phyloP scores from a whole-genome alignment of 1,140 invertebrate species.

The Papilio machaon region DNA sequence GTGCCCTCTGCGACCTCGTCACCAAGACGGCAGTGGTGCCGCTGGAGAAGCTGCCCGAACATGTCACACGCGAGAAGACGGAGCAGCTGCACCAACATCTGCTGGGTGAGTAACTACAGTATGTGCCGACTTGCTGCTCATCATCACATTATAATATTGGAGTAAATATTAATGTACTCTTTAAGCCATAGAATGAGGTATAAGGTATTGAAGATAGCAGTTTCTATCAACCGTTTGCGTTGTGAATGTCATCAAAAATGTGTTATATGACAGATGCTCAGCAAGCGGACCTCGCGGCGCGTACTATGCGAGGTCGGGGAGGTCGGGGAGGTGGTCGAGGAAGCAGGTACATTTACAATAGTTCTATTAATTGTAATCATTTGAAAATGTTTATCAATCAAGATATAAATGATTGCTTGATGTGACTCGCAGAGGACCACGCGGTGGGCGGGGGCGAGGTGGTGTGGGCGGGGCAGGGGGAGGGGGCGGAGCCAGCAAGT shows the following conservation, averaged over 20 bases:
- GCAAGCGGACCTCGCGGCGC: conserved; percentile 38
- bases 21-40: conserved; percentile 71
- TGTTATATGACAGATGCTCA: conserved; percentile 47
- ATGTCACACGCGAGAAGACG: conserved; percentile 65
- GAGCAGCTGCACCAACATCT: conserved; percentile 49
- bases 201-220: no score
- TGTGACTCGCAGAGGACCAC: conserved; percentile 36
- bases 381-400: background rate
- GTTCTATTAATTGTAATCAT: background rate
- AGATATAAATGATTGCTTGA: background rate
- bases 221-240: background rate
- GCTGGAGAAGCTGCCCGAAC: conserved; percentile 70
- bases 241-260: background rate
- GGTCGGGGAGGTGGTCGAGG: conserved; percentile 61
- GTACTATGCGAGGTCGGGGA: conserved; percentile 53
- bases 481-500: conserved; percentile 33
- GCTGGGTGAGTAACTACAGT: conserved; percentile 28
- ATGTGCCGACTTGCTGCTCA: background rate
- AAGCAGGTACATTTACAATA: conserved; percentile 48
- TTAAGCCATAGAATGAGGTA: no score
- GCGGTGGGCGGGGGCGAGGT: conserved; percentile 46
- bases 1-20: conserved; percentile 59
- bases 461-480: conserved; percentile 36
- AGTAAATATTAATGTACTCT: no score
- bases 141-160: no score